Base-by-base conservation (phyloP, 2,888 invertebrate species). In the Lasioglossum villosulum region DNA sequence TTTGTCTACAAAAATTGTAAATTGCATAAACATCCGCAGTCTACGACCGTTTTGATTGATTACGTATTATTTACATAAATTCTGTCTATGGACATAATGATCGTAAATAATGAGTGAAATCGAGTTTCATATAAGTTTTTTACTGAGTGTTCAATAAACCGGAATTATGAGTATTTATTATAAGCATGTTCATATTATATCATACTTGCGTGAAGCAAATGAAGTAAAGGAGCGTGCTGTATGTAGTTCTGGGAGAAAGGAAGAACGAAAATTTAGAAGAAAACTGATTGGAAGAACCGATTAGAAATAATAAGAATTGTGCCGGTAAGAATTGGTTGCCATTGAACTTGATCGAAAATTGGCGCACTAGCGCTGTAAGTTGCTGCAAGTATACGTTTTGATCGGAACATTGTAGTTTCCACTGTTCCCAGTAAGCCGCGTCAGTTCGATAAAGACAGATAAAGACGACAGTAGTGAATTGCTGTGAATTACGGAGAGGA, bases 291-390 rank as follows among this genome's bases (percentile, higher is more conserved):
- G 37, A 37, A 4, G 34, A 27, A 2, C 12, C 19, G 12, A 10
- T 66, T 66, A 45, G 30, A 16, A 82, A 59, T 56, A 37, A 30
- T 56, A 45, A 19, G 4, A 1, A 27, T 14, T n/a, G n/a, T 56
- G n/a, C 56, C n/a, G 56, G 12, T 56, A 59, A 42, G 42, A 39
- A 56, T 75, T 39, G 34, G 45, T 59, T 56, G 48, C 1, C 1
- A 1, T 3, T 56, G 23, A 2, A 42, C 10, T 59, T 78, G 75
- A n/a, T 39, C 27, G n/a, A 74, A 77, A 42, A 63, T 34, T 37
- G 59, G 70, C 16, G 83, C 84, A 84, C 82, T 74, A 77, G 83
- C 82, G 83, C 83, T 77, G 42, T 63, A 16, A 52, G 37, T 42
- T 77, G 83, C 83, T 77, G 42, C 52, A 16, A 52, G 37, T 42